Conservation (phyloP, 2,113 vertebrate species). For the Beaufortia kweichowensis region DNA sequence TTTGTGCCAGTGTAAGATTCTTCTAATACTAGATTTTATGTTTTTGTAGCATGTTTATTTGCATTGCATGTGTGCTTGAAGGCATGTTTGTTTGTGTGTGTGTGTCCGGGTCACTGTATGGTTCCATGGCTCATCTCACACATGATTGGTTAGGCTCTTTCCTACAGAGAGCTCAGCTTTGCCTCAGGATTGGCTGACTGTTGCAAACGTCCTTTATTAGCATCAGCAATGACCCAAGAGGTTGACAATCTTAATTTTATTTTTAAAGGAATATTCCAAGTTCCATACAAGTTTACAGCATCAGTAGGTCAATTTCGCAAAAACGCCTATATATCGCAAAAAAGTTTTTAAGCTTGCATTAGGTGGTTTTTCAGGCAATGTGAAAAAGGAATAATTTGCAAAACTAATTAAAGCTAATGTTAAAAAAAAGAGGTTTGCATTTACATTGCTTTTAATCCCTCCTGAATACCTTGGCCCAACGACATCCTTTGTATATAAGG, state of each 20-base stretch:
- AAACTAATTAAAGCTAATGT: too few species aligned
- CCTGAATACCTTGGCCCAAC: too few species aligned
- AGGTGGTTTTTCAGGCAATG: too few species aligned
- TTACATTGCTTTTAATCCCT: too few species aligned
- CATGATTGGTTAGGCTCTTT: constrained; percentile 45
- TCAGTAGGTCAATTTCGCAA: too few species aligned
- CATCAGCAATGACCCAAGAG: constrained; percentile 23
- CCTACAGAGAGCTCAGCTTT: constrained; percentile 41
- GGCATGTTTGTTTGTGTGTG: constrained; percentile 30
- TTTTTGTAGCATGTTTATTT: constrained; percentile 8
- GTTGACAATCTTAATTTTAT: background rate
- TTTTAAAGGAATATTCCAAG: background rate
- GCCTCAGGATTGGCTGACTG: constrained; percentile 23
- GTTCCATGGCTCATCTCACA: constrained; percentile 53
- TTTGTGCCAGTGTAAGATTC: background rate
- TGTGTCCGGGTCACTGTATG: constrained; percentile 48
- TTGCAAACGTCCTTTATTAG: constrained; percentile 13
- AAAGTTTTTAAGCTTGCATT: too few species aligned
- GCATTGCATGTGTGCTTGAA: background rate
- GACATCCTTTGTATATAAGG: too few species aligned
- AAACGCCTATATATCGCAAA: too few species aligned
- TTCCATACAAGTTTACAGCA: too few species aligned
- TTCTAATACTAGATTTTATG: constrained; percentile 6
- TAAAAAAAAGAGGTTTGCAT: too few species aligned
- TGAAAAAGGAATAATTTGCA: too few species aligned